Base-by-base conservation (phyloP, 2,113 vertebrate genomes). In the Spermophilus dauricus region DNA sequence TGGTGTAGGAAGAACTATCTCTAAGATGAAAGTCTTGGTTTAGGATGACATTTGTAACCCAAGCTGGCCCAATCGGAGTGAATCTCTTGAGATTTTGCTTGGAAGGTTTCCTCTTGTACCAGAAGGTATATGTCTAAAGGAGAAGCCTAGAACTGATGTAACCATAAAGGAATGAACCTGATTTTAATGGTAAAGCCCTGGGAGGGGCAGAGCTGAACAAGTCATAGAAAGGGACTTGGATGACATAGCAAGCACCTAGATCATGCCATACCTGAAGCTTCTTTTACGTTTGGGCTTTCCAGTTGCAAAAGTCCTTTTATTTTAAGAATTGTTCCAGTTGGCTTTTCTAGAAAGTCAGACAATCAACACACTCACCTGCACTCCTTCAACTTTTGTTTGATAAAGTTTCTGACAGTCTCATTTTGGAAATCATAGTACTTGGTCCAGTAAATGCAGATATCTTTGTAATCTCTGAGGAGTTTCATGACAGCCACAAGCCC, bases 401-500 rank as follows among this genome's bases (percentile, higher is more conserved):
- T 95, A 95, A 72, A 96, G 94, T 70, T 32, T 45, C 80, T 83
- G 28, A 89, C 77, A 37, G 28, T 5, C 17, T 91, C 26, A 34
- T 0, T 2, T 53, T 93, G 87, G 61, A 97, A 97, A 72, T 84
- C 51, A 16, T 98, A 98, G 87, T 95, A 97, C 58, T 95, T 58
- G 42, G 95, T 97, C 97, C 98, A 98, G 53, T 96, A 98, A 45
- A 98, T 13, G 22, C 98, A 97, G 84, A 98, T 94, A 5, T 94
- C 3, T 34, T 89, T 12, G 14, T 97, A 96, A 28, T 81, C 70
- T 34, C 5, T 30, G 75, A 98, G 83, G 77, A 98, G 73, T 1
- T 93, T 10, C 97, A 98, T 97, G 51, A 98, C 97, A 30, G 97
- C 96, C 13, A 80, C 80, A 17, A 98, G 86, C 4, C 97, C 98